A percentile compares a stretch with the other conserved stretches of the same genome.
phyloP scores from a whole-genome alignment of 2,113 vertebrate genomes.

The Toxotes chatareus region DNA sequence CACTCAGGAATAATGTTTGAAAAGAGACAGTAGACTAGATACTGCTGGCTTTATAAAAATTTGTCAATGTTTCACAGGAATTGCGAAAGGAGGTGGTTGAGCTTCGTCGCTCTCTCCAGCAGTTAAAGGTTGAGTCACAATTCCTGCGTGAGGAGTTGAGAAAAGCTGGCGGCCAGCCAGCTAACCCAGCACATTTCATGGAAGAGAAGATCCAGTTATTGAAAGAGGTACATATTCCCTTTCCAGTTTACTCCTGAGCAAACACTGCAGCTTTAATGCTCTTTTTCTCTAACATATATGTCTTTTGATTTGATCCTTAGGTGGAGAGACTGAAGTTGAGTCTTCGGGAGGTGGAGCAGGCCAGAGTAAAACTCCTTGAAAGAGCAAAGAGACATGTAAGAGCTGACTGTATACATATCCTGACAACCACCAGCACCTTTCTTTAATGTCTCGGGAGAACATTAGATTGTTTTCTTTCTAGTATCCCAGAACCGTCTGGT shows the following conservation, averaged over 20 bases:
- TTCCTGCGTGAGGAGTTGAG: conserved; percentile 75
- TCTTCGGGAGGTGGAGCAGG: conserved; percentile 76
- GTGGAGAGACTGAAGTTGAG: conserved; percentile 80
- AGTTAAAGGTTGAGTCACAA: conserved; percentile 74
- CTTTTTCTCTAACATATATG: not conserved
- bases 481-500: not conserved
- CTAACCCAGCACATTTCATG: conserved; percentile 49
- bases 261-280: not conserved
- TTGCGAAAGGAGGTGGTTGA: conserved; percentile 75
- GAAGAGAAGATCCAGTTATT: conserved; percentile 81
- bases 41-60: no score
- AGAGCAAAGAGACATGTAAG: conserved; percentile 85
- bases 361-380: conserved; percentile 77
- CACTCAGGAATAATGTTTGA: not conserved
- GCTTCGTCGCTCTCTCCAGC: conserved; percentile 71
- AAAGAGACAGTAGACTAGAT: not conserved
- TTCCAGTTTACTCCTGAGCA: not conserved
- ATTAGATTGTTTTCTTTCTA: not conserved
- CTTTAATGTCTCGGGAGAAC: not conserved
- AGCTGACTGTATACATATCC: not conserved
- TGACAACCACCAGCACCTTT: no score
- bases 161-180: conserved; percentile 46
- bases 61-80: conserved; percentile 63
- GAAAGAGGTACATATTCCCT: conserved; percentile 72
- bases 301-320: conserved; percentile 47